Conservation (phyloP, 1,140 invertebrate species). For the Bilobella aurantiaca region DNA sequence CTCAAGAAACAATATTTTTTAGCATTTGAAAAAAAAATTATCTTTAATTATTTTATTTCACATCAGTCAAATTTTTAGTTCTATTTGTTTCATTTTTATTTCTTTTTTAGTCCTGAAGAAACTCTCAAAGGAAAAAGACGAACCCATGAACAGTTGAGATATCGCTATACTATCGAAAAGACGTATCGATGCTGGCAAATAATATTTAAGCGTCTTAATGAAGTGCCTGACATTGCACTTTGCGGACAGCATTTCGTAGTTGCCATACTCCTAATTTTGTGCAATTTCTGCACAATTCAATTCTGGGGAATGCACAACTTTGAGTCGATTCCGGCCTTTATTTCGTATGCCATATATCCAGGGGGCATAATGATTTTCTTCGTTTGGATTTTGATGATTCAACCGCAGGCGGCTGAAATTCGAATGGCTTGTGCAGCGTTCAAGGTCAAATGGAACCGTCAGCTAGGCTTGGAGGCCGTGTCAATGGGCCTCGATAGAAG, state of each 20-base stretch:
- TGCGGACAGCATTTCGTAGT: not conserved
- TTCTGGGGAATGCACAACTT: not conserved
- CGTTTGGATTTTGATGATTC: not conserved
- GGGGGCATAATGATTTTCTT: not conserved
- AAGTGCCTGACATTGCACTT: not conserved
- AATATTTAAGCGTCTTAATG: not conserved
- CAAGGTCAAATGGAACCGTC: not conserved
- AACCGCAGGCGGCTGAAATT: not conserved
- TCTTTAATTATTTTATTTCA: too few species aligned
- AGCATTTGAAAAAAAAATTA: too few species aligned
- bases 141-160: not conserved
- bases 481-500: too few species aligned
- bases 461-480: too few species aligned
- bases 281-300: not conserved
- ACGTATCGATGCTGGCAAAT: not conserved
- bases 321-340: not conserved
- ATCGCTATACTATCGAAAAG: not conserved
- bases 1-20: not conserved
- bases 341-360: not conserved
- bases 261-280: not conserved
- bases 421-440: not conserved
- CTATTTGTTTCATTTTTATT: too few species aligned
- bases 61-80: too few species aligned
- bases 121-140: not conserved
- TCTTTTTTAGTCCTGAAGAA: not conserved